Evolutionary conservation across 2,888 invertebrate genomes (phyloP).

Genomic region (Molanna angustata): DNA sequence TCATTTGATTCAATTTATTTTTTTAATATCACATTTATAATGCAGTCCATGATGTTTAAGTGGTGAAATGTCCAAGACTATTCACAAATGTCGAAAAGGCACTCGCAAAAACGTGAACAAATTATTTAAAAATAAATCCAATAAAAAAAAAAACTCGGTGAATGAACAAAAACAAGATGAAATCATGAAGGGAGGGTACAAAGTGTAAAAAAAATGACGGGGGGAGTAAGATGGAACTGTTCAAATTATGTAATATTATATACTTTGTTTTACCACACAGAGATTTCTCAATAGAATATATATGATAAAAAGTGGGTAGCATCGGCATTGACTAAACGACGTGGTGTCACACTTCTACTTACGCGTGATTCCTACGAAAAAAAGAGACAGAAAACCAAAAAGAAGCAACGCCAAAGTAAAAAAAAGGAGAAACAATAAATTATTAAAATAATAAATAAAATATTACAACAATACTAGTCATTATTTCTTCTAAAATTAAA

Average conservation of each 20-base stretch:
- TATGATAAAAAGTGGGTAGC: constrained; percentile 4
- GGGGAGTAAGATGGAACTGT: background rate
- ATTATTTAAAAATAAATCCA: background rate
- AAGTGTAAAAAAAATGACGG: background rate
- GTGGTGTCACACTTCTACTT: constrained; percentile 41
- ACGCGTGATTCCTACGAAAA: constrained; percentile 59
- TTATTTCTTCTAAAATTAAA: too few relatives aligned
- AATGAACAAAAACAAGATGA: background rate
- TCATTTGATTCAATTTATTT: too few relatives aligned
- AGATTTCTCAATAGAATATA: constrained; percentile 19
- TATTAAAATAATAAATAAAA: background rate
- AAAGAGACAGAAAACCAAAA: constrained; percentile 46
- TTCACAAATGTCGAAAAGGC: constrained; percentile 25
- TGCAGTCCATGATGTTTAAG: too few relatives aligned
- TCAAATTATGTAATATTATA: constrained; percentile 3
- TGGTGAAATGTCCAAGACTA: background rate
- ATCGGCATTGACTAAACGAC: constrained; percentile 31
- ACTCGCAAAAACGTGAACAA: constrained; percentile 19
- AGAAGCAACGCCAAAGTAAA: constrained; percentile 30
- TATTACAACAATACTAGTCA: too few relatives aligned
- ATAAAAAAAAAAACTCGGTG: background rate
- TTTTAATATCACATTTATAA: too few relatives aligned
- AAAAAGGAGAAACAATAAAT: constrained; percentile 9
- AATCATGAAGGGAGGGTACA: constrained; percentile 3
- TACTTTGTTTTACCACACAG: constrained; percentile 27